Base-by-base conservation (phyloP, 2,113 vertebrate genomes). In the Zosterops pallidus region DNA sequence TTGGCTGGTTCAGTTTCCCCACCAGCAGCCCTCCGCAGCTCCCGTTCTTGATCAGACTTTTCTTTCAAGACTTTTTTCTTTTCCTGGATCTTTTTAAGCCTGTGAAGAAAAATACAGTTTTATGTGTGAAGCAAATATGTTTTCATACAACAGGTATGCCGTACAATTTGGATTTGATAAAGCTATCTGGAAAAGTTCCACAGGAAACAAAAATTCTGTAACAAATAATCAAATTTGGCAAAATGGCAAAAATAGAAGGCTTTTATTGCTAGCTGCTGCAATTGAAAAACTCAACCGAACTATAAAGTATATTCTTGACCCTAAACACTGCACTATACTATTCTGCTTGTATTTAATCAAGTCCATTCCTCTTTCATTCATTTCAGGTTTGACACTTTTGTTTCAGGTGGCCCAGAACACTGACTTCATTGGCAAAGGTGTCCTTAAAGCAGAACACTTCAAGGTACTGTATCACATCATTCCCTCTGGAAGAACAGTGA, bases 1-100 rank as follows among this genome's bases (percentile, higher is more conserved):
- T 99, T 99, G 74, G 98, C 87, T 33, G 99, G 99, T 90, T 99
- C 99, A 1, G 59, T 89, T 49, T 98, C 98, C 76, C 97, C 98
- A 84, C 98, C 96, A 97, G 98, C 86, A 89, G 98, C 98, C 90
- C 98, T 94, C 14, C 98, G 98, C 16, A 95, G 94, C 1, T 98
- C 99, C 56, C 98, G 98, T 92, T 99, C 98, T 94, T 95, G 96
- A 52, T 99, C 99, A 2, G 98, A 98, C 95, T 96, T 98, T 94
- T 99, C 99, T 94, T 98, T 98, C 77, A 99, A 96, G 95, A 99
- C 98, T 96, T 99, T 99, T 97, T 99, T 99, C 98, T 99, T 99
- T 97, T 99, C 99, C 78, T 99, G 99, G 94, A 99, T 99, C 97
- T 99, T 99, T 98, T 99, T 99, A 97, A 99, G 98, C 96, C 99